Conservation (phyloP, 2,888 invertebrate species). For the Pardosa pseudoannulata region DNA sequence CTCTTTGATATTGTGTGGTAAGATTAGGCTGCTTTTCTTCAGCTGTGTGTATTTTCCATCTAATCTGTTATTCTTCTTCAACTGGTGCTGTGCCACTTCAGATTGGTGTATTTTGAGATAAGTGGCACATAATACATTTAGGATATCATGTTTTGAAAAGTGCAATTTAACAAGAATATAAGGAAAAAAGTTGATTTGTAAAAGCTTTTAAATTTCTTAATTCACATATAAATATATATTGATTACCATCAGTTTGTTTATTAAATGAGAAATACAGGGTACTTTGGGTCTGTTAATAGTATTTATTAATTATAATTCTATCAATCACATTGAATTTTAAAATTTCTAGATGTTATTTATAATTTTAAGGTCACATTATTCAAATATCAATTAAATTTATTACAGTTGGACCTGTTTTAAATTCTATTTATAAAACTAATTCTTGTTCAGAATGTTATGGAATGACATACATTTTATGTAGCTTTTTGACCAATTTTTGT, state of each 20-base stretch:
- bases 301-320: background rate
- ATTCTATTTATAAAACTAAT: too few species aligned
- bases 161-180: constrained; percentile 15
- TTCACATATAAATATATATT: too few species aligned
- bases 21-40: constrained; percentile 56
- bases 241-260: constrained; percentile 4
- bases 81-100: constrained; percentile 60
- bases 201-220: background rate
- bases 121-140: constrained; percentile 20
- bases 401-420: too few species aligned
- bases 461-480: background rate
- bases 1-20: constrained; percentile 47
- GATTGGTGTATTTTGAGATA: constrained; percentile 27
- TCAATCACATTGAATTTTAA: background rate
- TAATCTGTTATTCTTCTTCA: constrained; percentile 24
- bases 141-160: background rate
- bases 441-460: too few species aligned
- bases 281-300: background rate
- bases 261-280: background rate
- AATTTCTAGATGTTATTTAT: background rate
- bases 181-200: background rate
- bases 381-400: too few species aligned
- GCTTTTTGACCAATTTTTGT: background rate
- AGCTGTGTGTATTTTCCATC: constrained; percentile 46
- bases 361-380: too few species aligned